These are phyloP conservation scores for Halyomorpha halys DNA, from an alignment of 1,140 invertebrate species.

Conservation along the genomic window DNA sequence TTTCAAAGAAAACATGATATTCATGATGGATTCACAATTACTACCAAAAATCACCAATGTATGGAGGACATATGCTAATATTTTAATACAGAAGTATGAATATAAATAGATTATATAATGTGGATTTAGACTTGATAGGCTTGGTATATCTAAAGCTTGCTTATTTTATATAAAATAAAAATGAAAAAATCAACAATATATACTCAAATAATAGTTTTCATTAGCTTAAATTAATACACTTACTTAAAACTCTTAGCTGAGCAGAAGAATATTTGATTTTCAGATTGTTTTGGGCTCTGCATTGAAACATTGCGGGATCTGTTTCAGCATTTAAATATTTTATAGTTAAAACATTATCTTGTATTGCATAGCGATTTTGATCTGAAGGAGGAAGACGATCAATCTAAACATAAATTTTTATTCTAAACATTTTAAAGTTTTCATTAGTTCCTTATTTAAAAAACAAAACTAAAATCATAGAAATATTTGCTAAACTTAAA, in stretches of 20 bases:
- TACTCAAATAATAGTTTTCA: background rate
- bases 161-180: no score
- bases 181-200: background rate
- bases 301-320: constrained; percentile 95
- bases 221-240: constrained; percentile 28
- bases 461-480: no score
- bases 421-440: constrained; percentile 4
- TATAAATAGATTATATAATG: no score
- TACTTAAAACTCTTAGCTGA: constrained; percentile 73
- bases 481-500: no score
- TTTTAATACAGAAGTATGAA: no score
- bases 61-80: no score
- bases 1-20: no score
- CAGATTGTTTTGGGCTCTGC: constrained; percentile 78
- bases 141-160: no score
- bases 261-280: constrained; percentile 78
- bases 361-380: constrained; percentile 62
- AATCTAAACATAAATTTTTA: constrained; percentile 35
- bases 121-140: no score
- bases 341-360: constrained; percentile 81
- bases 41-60: no score
- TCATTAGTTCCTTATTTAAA: no score
- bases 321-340: constrained; percentile 59
- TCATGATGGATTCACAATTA: no score
- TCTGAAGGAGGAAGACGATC: constrained; percentile 55